These are phyloP conservation scores for Python bivittatus DNA, from an alignment of 2,113 vertebrate genomes.

Conservation along the genomic window DNA sequence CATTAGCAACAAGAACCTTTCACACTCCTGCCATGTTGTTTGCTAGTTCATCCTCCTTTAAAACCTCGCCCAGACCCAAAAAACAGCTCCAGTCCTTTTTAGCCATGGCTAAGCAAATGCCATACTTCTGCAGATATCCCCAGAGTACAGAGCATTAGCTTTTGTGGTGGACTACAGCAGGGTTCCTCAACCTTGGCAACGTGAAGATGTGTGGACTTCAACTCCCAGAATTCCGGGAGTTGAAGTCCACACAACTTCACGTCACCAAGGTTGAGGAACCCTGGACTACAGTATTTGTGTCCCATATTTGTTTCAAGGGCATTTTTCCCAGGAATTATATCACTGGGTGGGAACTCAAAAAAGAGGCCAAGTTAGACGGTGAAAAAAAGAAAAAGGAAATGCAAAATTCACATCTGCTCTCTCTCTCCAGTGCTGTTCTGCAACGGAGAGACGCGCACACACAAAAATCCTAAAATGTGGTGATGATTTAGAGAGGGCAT, in stretches of 20 bases:
- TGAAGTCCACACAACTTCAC: no score
- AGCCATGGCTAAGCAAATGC: background rate
- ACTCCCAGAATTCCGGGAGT: no score
- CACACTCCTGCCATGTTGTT: background rate
- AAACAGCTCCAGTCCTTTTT: background rate
- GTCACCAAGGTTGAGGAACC: no score
- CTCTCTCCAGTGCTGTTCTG: background rate
- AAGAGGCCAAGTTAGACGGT: background rate
- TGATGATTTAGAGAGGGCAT: slow-evolving; percentile 19
- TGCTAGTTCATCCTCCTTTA: background rate
- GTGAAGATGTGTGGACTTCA: no score
- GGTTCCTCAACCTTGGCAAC: no score
- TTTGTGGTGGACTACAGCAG: slow-evolving; percentile 31
- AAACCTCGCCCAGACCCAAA: slow-evolving; percentile 1
- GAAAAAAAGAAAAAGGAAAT: background rate
- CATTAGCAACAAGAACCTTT: background rate
- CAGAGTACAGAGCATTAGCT: slow-evolving; percentile 2
- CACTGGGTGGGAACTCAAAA: background rate
- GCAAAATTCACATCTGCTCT: background rate
- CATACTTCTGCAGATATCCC: background rate
- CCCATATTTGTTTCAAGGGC: slow-evolving; percentile 13
- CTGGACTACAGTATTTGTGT: slow-evolving; percentile 23
- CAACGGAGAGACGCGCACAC: background rate
- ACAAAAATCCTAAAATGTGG: background rate
- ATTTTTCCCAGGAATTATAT: slow-evolving; percentile 31